These are phyloP conservation scores for Lagopus leucura DNA, from an alignment of 2,113 vertebrate species.

Conservation along the genomic window DNA sequence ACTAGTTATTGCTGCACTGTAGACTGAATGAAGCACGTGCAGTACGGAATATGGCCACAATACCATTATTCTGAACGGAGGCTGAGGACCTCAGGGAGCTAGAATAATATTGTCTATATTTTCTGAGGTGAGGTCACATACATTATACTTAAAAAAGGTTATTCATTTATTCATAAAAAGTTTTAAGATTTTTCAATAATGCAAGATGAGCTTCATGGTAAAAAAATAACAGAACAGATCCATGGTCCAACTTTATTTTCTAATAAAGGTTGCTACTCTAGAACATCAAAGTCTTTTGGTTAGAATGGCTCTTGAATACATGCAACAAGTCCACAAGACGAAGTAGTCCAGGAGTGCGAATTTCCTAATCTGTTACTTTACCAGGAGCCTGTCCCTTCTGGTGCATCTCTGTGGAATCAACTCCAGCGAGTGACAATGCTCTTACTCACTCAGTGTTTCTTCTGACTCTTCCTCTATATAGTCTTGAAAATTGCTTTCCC, in stretches of 20 bases:
- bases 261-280: background rate
- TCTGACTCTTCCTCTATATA: background rate
- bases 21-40: background rate
- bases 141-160: background rate
- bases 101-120: background rate
- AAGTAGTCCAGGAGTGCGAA: background rate
- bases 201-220: background rate
- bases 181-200: background rate
- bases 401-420: background rate
- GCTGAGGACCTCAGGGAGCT: fast-evolving
- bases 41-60: background rate
- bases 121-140: background rate
- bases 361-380: background rate
- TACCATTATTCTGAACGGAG: fast-evolving
- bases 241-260: background rate
- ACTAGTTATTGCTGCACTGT: background rate
- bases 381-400: background rate
- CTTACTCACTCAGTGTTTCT: background rate
- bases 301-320: background rate
- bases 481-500: background rate
- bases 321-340: background rate
- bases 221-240: background rate
- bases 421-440: background rate
- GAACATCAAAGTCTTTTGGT: background rate
- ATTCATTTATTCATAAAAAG: background rate